Conservation (phyloP, 2,113 vertebrate genomes). For the Crypturellus undulatus region DNA sequence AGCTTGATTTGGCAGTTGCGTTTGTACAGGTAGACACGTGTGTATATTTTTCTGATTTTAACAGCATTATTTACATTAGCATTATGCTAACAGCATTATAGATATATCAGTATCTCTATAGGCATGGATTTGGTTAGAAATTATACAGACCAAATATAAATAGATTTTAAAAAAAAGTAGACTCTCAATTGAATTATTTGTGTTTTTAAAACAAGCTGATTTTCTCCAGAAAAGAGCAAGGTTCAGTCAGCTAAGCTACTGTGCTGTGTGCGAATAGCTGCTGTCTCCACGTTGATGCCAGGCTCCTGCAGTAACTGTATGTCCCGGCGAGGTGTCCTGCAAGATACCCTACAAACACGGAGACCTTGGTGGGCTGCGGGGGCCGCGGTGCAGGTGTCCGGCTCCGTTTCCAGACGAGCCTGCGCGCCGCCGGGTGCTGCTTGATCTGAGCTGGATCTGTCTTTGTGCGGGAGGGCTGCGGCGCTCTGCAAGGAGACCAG, state of each 20-base stretch:
- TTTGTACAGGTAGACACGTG: not conserved
- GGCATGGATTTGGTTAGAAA: not conserved
- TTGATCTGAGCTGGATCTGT: not conserved
- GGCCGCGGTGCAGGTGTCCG: not conserved
- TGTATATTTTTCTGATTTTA: not conserved
- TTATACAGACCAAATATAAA: not conserved
- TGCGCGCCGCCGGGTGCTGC: not conserved
- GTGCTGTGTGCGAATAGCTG: not conserved
- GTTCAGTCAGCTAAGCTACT: not conserved
- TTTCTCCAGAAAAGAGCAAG: not conserved
- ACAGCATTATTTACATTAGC: not conserved
- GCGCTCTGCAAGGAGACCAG: not conserved
- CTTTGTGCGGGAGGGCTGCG: no score
- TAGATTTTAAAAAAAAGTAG: not conserved
- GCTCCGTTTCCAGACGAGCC: not conserved
- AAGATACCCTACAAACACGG: not conserved
- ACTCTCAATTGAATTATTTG: not conserved
- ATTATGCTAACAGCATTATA: no score
- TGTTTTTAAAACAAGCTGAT: not conserved
- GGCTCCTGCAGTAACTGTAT: not conserved
- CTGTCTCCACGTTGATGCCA: not conserved
- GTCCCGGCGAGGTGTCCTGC: not conserved
- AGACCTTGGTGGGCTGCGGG: not conserved
- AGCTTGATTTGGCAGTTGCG: not conserved
- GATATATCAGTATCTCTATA: not conserved